Percentiles rank a stretch among this genome's conserved stretches.
Evolutionary conservation across 2,113 vertebrate species (phyloP).

Genomic region (Mobula birostris): DNA sequence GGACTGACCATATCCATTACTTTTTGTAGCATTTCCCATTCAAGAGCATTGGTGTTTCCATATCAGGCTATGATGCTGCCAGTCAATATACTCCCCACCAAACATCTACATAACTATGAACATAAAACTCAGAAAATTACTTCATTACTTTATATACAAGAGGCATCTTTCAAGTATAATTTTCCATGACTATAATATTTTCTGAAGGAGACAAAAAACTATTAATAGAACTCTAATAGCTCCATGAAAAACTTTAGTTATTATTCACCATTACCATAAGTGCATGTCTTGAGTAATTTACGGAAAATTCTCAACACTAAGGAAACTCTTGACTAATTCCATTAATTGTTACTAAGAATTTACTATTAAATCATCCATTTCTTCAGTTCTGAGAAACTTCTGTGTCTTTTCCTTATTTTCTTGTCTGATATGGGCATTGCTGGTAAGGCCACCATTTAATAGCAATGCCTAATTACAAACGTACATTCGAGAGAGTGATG

Average conservation of each 20-base stretch:
- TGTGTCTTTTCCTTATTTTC: too few relatives aligned
- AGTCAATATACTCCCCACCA: too few relatives aligned
- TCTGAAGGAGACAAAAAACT: background rate
- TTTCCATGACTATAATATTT: background rate
- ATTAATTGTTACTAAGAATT: background rate
- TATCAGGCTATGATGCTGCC: too few relatives aligned
- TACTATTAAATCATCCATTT: background rate
- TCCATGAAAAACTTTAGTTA: background rate
- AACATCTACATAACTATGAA: too few relatives aligned
- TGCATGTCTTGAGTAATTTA: slow-evolving; percentile 27
- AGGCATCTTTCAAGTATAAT: background rate
- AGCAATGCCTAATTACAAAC: too few relatives aligned
- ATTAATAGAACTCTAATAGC: slow-evolving; percentile 2
- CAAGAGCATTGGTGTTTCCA: too few relatives aligned
- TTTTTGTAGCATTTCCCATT: too few relatives aligned
- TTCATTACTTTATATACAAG: background rate
- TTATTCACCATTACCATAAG: background rate
- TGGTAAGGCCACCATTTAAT: too few relatives aligned
- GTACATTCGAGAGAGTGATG: too few relatives aligned
- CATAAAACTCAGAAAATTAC: background rate
- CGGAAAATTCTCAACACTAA: background rate
- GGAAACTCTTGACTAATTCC: background rate
- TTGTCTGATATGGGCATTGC: too few relatives aligned
- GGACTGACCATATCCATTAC: too few relatives aligned
- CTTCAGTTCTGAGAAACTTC: background rate